Evolutionary conservation across 2,113 vertebrate genomes (phyloP), one percentile per base, ranked within the genome.

Genomic region (Nerophis ophidion): DNA sequence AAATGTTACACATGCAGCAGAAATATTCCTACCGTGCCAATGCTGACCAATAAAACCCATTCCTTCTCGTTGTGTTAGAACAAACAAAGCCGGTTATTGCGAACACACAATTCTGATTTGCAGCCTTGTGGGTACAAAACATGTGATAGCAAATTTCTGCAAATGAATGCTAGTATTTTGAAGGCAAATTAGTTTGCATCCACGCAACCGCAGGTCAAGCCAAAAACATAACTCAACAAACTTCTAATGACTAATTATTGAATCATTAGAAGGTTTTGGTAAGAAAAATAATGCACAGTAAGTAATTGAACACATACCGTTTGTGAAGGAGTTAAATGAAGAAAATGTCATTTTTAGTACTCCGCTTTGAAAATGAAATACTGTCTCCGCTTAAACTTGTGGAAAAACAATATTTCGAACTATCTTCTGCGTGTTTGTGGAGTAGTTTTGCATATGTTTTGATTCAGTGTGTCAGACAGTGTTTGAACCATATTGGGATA

Each of bases 181-280:
- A 61, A 11, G 11, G 5, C 6, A 35, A 17, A 17, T 48, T 67
- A 49, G 48, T 44, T 47, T 42, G 44, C 48, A 26, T 15, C 14
- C 15, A 45, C 26, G 44, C 54, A 57, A 46, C 5, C 64, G 9
- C 42, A 7, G 4, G 12, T 53, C 8, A 1, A 57, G 46, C 44
- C 8, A 12, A 55, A 33, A 16, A 57, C 49, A 60, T 63, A 56
- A 65, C 54, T 57, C 60, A 53, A 70, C 65, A 66, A 14, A 0
- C 61, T 75, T 73, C 61, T 74, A 74, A 71, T 66, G 42, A 48
- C 61, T 26, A 26, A 26, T 26, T 0, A 58, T 75, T 81, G 66
- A 63, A 75, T 73, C 72, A 81, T 56, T 48, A 26, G 26, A 26
- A 26, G 26, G 26, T 2, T 26, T 26, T 26, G 26, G 2, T 26